Percentiles rank a stretch among this genome's conserved stretches.
phyloP scores from a whole-genome alignment of 2,797 vertebrate species.

The Valencia hispanica region DNA sequence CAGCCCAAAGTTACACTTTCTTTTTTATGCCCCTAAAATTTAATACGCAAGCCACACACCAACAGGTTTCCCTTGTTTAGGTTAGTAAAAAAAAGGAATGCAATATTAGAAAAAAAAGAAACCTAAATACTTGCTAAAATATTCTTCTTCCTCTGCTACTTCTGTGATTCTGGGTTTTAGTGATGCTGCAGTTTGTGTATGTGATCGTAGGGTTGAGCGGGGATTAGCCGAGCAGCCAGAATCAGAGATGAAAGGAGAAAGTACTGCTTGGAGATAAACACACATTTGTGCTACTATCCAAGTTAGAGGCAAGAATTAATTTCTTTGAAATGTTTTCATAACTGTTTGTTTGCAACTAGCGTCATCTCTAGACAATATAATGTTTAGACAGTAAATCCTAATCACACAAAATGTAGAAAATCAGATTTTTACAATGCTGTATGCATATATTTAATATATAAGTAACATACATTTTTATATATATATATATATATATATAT shows the following conservation, averaged over 20 bases:
- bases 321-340: slow-evolving; percentile 15
- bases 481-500: background rate
- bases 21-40: background rate
- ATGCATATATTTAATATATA: background rate
- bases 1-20: background rate
- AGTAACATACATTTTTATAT: background rate
- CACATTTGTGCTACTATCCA: slow-evolving; percentile 24
- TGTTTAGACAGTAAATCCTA: slow-evolving; percentile 1
- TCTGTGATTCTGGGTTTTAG: slow-evolving; percentile 44
- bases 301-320: slow-evolving; percentile 21
- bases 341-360: slow-evolving; percentile 8
- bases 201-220: slow-evolving; percentile 41
- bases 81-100: background rate
- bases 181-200: slow-evolving; percentile 62
- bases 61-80: background rate
- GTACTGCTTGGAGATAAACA: slow-evolving; percentile 23
- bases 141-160: slow-evolving; percentile 39
- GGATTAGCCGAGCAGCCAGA: slow-evolving; percentile 48
- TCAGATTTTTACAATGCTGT: background rate
- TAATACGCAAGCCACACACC: background rate
- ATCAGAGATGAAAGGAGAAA: slow-evolving; percentile 37
- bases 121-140: slow-evolving; percentile 37
- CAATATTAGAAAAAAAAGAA: slow-evolving; percentile 37
- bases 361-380: slow-evolving; percentile 2
- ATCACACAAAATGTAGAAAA: background rate